Evolutionary conservation across 2,113 vertebrate genomes (phyloP), one percentile per base, ranked within the genome.

Genomic region (Phylloscopus trochiloides): DNA sequence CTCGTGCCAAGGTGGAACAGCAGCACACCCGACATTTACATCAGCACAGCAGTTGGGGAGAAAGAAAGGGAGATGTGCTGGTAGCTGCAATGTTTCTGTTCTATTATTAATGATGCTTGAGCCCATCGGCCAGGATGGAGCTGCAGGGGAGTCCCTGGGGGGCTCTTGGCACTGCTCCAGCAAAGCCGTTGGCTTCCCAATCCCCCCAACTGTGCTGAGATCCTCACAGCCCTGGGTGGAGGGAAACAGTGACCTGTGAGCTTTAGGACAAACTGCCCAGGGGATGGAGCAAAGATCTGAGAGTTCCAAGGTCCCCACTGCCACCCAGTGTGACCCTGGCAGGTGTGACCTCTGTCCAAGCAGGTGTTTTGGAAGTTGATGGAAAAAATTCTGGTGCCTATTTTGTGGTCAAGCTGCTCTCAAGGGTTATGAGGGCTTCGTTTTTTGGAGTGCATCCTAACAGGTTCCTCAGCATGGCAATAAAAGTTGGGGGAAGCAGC

Each of bases 181-280:
- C 50, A 76, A 83, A 88, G 48, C 50, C 2, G 7, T 18, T 61
- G 80, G 59, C 50, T 92, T 73, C 73, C 40, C 50, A 61, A 17
- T 38, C 10, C 47, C 14, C 32, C 31, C 1, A 1, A 3, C 58
- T 24, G 7, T 0, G 1, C 68, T 13, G 1, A 70, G 83, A 87
- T 40, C 67, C 34, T 75, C 2, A 3, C 34, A 50, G 43, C 18
- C 17, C 29, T 6, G 15, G 40, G 40, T 42, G 38, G 15, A n/a
- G 14, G 34, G 43, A 34, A 90, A 32, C 24, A 0, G 22, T 26
- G 55, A 73, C 25, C 59, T 26, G 0, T 1, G 28, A 66, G 36
- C 21, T 74, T 88, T 40, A 57, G 66, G 70, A 50, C 38, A 67
- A 67, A 29, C 54, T 80, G 36, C 45, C 19, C 11, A 10, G 57